Base-by-base conservation (phyloP, 2,888 invertebrate species). In the Cremastobaeus sp. region DNA sequence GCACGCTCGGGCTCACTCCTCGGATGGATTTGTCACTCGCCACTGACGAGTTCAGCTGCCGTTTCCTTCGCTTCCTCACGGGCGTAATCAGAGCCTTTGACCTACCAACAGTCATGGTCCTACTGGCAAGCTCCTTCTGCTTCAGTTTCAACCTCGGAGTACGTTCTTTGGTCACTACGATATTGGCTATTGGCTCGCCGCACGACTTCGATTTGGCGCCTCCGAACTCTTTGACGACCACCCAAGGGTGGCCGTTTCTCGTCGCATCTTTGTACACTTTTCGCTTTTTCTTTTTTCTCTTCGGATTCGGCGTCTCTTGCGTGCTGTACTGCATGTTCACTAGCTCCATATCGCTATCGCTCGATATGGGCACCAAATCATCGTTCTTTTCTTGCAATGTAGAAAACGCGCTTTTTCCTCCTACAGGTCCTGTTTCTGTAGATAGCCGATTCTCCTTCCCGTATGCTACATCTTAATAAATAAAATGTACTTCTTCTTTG, bases 271-370 rank as follows among this genome's bases (percentile, higher is more conserved):
- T 76, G 1, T 41, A 25, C 0, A 18, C 21, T n/a, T 79, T 78
- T 74, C 79, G 81, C 68, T 80, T 84, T 71, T 81, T 85, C 34
- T 76, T 83, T 55, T 79, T 83, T 55, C 82, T 83, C 34, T 78
- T 82, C 39, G 74, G 55, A 17, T 74, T 78, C 34, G 15, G 15
- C 9, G 37, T 37, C 15, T 37, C 15, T 1, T n/a, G 3, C 9
- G 37, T 9, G 9, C 11, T 15, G 5, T 37, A 3, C 3, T 5
- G 37, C 1, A 14, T 5, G 3, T 9, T 15, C 2, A 14, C 12
- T 14, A 84, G 77, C 64, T 87, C 86, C 83, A 85, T 84, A 55
- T 88, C 88, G 41, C 84, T 86, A 66, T 87, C 88, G 34, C 87
- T 88, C 1, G 87, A 87, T 34, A 87, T 87, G 11, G 86, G 83